Base-by-base conservation (phyloP, 2,888 invertebrate species). In the Lasioglossum villosulum region DNA sequence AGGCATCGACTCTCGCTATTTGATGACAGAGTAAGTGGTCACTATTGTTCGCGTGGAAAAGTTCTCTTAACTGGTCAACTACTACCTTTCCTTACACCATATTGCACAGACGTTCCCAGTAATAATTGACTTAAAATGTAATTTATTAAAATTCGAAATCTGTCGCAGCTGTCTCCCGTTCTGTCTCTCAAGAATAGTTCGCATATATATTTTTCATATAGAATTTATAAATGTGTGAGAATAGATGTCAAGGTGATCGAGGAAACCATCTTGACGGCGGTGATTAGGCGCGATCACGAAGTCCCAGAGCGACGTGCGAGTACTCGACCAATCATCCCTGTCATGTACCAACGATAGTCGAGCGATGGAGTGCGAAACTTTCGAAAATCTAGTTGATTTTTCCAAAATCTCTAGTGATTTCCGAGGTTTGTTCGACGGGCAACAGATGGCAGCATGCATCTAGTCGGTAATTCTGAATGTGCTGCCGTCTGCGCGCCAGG, bases 401-500 rank as follows among this genome's bases (percentile, higher is more conserved):
- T n/a, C 59, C 56, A 71, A 85, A 83, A 80, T 78, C 23, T 80
- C 85, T 70, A 23, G 76, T 42, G 77, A 82, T 59, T 82, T 48
- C 23, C 12, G 2, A 74, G 48, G 84, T 90, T 89, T 75, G 10
- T 23, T 0, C 0, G 2, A 10, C 2, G 3, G n/a, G 75, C 75
- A 73, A 91, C 78, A 95, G 95, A 94, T 95, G 95, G 94, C 94
- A 93, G 91, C 89, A 93, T 86, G 66, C 68, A 85, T 87, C 81
- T 86, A 76, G 95, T 94, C 94, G 94, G 94, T 94, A 94, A 94
- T 93, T 92, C 91, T 92, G 88, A 90, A 92, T 88, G 94, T 94
- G 94, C 94, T 94, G 94, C 94, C 94, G 90, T 93, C 94, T 93
- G 89, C 86, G 84, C 80, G 86, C 56, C 68, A 56, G 59, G 80